Evolutionary conservation across 1,140 invertebrate genomes (phyloP), one percentile per base, ranked within the genome.

Genomic region (Zaprionus capensis): DNA sequence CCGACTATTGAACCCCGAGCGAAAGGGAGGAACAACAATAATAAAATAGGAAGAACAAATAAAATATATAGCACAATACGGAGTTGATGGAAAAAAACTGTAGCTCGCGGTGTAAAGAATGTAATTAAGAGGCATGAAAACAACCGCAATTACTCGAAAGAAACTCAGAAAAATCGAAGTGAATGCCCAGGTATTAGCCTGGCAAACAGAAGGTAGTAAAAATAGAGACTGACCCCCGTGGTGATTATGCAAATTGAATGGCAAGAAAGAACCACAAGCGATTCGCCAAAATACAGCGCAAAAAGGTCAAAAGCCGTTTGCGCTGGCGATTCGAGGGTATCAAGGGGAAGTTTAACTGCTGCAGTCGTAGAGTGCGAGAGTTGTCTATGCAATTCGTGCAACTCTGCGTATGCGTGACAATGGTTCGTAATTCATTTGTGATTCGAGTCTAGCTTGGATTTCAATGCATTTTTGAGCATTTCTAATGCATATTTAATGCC

Each of bases 191-290:
- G 62, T 71, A 72, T 65, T 69, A 75, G 20, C 62, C 58, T 53
- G 59, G 74, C 66, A 82, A 78, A 78, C 49, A 56, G 65, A 31
- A 34, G 9, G 31, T 66, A 51, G 75, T 64, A 80, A 80, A 70
- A 76, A 76, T 80, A 59, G 59, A 41, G 41, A 34, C 20, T 70
- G 59, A 59, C 63, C 63, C n/a, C 26, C 31, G 51, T 61, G 70
- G 80, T 86, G 46, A 80, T 85, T 86, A 90, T 88, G 84, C 82
- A 90, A 88, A 88, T 85, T 74, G 61, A 84, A 72, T 81, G 68
- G 76, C 61, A 7, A 46, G 41, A 9, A 46, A 44, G 15, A 44
- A 17, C n/a, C n/a, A 17, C 56, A 68, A 36, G 26, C 53, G 14
- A 28, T 58, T 67, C 51, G 55, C 26, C 17, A 66, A 41, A 66